Percentiles rank a stretch among this genome's conserved stretches.
Evolutionary conservation across 2,888 invertebrate species (phyloP).

Genomic region (Folsomia manolachei): DNA sequence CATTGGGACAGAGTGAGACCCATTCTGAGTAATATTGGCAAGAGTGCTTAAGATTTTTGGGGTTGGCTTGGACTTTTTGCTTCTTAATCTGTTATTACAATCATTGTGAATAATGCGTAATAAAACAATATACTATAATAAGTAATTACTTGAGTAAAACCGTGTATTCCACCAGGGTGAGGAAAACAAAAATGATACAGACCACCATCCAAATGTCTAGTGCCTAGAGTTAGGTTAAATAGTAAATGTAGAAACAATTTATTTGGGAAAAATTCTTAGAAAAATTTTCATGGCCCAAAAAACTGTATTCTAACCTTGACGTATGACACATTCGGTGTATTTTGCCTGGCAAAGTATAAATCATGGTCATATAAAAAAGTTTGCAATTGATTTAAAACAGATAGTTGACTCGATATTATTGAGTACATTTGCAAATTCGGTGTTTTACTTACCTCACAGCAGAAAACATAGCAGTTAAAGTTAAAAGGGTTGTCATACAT

Average conservation of each 20-base stretch:
- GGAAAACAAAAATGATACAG: conserved; percentile 49
- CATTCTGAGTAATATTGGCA: conserved; percentile 13
- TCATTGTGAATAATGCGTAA: neutral
- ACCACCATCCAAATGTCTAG: conserved; percentile 50
- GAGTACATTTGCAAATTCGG: no score
- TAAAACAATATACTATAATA: neutral
- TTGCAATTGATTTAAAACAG: no score
- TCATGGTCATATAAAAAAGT: no score
- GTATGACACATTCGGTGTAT: conserved; percentile 49
- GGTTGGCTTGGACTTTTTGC: conserved; percentile 40
- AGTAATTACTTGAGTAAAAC: conserved; percentile 48
- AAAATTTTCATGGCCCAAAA: neutral
- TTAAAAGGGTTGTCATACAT: conserved; percentile 50
- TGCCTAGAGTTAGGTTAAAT: conserved; percentile 39
- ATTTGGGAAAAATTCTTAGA: neutral
- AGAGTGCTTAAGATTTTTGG: conserved; percentile 10
- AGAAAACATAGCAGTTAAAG: conserved; percentile 50
- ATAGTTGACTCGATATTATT: no score
- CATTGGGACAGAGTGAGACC: conserved; percentile 32
- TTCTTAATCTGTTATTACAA: conserved; percentile 37
- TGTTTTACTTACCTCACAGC: conserved; percentile 48
- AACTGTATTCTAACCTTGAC: conserved; percentile 20
- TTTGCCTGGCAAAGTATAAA: no score
- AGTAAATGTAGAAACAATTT: no score
- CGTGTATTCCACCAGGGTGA: conserved; percentile 49